Conservation (phyloP, 2,888 invertebrate genomes). For the Eilema depressum region DNA sequence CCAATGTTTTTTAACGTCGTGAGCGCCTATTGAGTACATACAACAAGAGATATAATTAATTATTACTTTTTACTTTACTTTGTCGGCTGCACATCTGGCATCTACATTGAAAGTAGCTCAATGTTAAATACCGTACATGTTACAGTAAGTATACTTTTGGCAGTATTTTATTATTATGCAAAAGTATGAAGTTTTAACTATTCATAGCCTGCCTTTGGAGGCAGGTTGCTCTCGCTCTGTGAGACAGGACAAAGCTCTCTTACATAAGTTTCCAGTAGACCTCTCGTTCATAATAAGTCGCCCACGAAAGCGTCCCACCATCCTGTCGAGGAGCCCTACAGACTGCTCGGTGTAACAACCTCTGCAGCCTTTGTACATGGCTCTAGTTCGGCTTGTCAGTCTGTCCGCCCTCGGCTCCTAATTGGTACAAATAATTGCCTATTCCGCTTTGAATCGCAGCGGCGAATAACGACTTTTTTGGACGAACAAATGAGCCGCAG, state of each 20-base stretch:
- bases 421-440: slow-evolving; percentile 45
- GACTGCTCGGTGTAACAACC: neutral
- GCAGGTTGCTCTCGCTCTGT: neutral
- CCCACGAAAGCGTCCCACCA: neutral
- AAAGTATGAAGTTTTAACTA: neutral
- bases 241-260: neutral
- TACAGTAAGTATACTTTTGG: too few species aligned
- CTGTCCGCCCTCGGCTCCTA: slow-evolving; percentile 27
- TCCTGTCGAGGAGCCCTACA: neutral
- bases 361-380: slow-evolving; percentile 1
- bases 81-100: neutral
- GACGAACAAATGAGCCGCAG: slow-evolving; percentile 41
- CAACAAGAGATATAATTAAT: neutral
- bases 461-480: slow-evolving; percentile 37
- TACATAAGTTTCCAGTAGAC: neutral
- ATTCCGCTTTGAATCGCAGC: slow-evolving; percentile 32
- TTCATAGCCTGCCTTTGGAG: neutral
- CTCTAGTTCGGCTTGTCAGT: slow-evolving; percentile 33
- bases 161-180: neutral
- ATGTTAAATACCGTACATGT: neutral
- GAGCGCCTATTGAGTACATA: neutral
- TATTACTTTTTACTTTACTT: neutral
- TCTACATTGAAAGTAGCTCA: neutral
- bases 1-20: neutral
- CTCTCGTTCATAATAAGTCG: neutral